Percentiles rank a stretch among this genome's conserved stretches.
Conservation (phyloP, 1,140 invertebrate genomes). For the Protaetia brevitarsis region DNA sequence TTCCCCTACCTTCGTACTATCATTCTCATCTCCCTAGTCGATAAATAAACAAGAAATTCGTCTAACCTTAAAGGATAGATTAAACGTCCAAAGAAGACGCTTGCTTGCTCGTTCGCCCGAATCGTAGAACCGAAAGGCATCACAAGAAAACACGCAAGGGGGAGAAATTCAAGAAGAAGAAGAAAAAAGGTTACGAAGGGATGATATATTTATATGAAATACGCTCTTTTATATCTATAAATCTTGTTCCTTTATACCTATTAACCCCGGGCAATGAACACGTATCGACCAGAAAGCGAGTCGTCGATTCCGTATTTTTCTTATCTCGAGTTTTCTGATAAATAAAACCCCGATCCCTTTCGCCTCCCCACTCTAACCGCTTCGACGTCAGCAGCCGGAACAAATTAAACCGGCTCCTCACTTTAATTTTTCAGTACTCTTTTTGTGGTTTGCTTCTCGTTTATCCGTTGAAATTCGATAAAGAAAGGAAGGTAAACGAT, state of each 20-base stretch:
- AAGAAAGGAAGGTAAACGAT: too few species aligned
- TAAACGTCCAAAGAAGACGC: too few species aligned
- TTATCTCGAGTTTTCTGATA: not conserved
- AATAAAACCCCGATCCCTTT: not conserved
- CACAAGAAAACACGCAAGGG: not conserved
- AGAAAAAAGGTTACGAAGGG: not conserved
- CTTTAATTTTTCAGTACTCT: too few species aligned
- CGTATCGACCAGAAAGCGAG: not conserved
- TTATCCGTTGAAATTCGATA: too few species aligned
- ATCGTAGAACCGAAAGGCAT: too few species aligned
- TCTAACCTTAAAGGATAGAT: too few species aligned
- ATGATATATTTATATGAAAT: conserved; percentile 14
- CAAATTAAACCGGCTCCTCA: not conserved
- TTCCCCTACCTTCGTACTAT: too few species aligned
- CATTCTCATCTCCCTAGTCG: too few species aligned
- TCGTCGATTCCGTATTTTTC: not conserved
- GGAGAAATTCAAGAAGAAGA: not conserved
- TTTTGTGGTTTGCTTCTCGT: too few species aligned
- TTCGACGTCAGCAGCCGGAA: not conserved
- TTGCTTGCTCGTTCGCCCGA: too few species aligned
- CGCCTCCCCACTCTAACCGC: too few species aligned
- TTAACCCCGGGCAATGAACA: conserved; percentile 2
- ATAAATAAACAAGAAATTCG: too few species aligned
- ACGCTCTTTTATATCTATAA: conserved; percentile 3
- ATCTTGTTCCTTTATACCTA: conserved; percentile 13